Evolutionary conservation across 2,888 invertebrate species (phyloP).

Genomic region (Andrena dorsata): DNA sequence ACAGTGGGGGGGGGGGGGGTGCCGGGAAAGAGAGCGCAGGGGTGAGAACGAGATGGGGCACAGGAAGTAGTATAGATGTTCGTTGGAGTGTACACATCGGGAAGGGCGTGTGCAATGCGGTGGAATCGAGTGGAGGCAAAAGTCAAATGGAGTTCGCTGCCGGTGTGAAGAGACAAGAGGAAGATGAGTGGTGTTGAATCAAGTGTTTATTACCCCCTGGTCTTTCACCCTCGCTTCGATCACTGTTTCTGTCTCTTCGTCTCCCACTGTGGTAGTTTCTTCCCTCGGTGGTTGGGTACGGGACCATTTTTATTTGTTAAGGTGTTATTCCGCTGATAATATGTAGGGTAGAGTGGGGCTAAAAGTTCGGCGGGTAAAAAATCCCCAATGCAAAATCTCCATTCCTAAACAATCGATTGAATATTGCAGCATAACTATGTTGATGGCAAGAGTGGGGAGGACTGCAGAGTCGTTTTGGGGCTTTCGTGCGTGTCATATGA

Average conservation of each 20-base stretch:
- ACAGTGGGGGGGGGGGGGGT: not conserved
- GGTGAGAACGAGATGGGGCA: conserved; percentile 28
- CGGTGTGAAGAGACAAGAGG: conserved; percentile 61
- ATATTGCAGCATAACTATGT: no score
- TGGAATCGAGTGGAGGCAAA: conserved; percentile 82
- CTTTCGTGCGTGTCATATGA: no score
- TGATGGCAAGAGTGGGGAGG: no score
- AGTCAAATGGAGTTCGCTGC: conserved; percentile 70
- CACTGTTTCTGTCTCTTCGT: conserved; percentile 22
- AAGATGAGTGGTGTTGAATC: conserved; percentile 64
- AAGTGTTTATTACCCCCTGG: conserved; percentile 62
- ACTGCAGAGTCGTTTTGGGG: no score
- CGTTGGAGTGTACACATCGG: conserved; percentile 66
- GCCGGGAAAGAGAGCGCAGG: not conserved
- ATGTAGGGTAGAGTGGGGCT: no score
- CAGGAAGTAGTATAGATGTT: conserved; percentile 56
- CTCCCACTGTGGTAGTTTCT: conserved; percentile 2
- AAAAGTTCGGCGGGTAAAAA: no score
- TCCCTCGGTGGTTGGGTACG: not conserved
- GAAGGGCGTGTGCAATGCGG: conserved; percentile 78
- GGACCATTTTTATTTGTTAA: not conserved
- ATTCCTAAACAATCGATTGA: no score
- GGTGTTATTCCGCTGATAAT: no score
- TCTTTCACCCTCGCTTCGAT: conserved; percentile 29
- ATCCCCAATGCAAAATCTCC: no score